A percentile compares a stretch with the other conserved stretches of the same genome.
phyloP scores from a whole-genome alignment of 2,113 vertebrate species.

The Hylia prasina region DNA sequence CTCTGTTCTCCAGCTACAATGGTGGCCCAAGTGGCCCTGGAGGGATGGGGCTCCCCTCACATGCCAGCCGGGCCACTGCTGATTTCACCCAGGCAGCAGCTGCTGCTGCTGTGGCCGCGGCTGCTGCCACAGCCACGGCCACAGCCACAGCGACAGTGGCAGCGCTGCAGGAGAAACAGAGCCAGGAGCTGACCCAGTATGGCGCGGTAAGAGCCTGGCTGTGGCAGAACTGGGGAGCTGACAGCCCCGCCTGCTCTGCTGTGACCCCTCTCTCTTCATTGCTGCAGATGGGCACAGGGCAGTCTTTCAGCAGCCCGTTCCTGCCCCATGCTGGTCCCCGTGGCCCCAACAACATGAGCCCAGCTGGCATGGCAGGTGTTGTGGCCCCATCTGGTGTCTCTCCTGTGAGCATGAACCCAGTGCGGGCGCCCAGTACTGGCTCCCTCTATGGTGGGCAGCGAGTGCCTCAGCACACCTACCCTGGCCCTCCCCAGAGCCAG shows the following conservation, averaged over 20 bases:
- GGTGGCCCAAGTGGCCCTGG: slow-evolving; percentile 72
- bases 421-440: slow-evolving; percentile 68
- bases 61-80: slow-evolving; percentile 77
- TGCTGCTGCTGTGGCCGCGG: slow-evolving; percentile 87
- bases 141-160: slow-evolving; percentile 92
- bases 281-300: slow-evolving; percentile 83
- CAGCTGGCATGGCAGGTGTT: slow-evolving; percentile 59
- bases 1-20: slow-evolving; percentile 75
- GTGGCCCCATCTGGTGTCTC: slow-evolving; percentile 73
- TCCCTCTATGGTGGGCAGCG: slow-evolving; percentile 82
- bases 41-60: slow-evolving; percentile 79
- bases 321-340: slow-evolving; percentile 84
- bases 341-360: slow-evolving; percentile 72
- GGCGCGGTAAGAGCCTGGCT: slow-evolving; percentile 77
- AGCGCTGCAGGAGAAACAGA: slow-evolving; percentile 94
- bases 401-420: slow-evolving; percentile 77
- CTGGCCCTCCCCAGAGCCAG: slow-evolving; percentile 69
- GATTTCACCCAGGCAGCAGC: slow-evolving; percentile 92
- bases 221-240: rapidly evolving
- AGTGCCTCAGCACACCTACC: slow-evolving; percentile 83
- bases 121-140: slow-evolving; percentile 90
- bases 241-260: rapidly evolving
- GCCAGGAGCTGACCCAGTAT: slow-evolving; percentile 90
- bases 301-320: slow-evolving; percentile 89
- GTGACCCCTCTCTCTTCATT: neutral